phyloP scores from a whole-genome alignment of 2,888 invertebrate genomes.

The Acrobasis suavella region DNA sequence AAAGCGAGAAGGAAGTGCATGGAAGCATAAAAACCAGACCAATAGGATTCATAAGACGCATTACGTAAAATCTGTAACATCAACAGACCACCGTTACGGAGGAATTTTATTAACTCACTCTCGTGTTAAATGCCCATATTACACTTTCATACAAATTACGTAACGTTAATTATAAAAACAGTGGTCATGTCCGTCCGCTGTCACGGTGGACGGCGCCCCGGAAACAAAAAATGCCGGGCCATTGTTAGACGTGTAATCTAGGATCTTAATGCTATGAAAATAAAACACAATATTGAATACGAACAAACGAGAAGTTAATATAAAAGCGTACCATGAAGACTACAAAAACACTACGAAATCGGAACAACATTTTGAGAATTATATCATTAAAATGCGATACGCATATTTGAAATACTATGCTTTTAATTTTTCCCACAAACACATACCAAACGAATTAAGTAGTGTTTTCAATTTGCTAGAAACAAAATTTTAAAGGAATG shows the following conservation, averaged over 20 bases:
- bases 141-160: slow-evolving; percentile 63
- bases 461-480: too few relatives aligned
- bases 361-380: slow-evolving; percentile 6
- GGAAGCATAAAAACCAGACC: slow-evolving; percentile 33
- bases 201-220: slow-evolving; percentile 44
- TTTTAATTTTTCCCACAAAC: background rate
- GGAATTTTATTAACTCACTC: slow-evolving; percentile 69
- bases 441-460: background rate
- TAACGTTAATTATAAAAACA: slow-evolving; percentile 47
- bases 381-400: background rate
- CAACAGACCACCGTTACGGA: slow-evolving; percentile 29
- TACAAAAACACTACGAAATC: slow-evolving; percentile 1
- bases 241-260: slow-evolving; percentile 15
- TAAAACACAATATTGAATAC: slow-evolving; percentile 25
- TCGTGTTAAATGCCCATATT: slow-evolving; percentile 58
- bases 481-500: too few relatives aligned
- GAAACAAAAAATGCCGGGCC: slow-evolving; percentile 30
- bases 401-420: background rate
- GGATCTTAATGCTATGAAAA: slow-evolving; percentile 21
- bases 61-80: slow-evolving; percentile 32
- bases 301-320: background rate
- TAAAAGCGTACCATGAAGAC: slow-evolving; percentile 10
- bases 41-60: slow-evolving; percentile 28
- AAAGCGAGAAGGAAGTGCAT: slow-evolving; percentile 38
- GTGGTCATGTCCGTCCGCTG: slow-evolving; percentile 45